Evolutionary conservation across 2,888 invertebrate species (phyloP).

Genomic region (Nysson spinosus): DNA sequence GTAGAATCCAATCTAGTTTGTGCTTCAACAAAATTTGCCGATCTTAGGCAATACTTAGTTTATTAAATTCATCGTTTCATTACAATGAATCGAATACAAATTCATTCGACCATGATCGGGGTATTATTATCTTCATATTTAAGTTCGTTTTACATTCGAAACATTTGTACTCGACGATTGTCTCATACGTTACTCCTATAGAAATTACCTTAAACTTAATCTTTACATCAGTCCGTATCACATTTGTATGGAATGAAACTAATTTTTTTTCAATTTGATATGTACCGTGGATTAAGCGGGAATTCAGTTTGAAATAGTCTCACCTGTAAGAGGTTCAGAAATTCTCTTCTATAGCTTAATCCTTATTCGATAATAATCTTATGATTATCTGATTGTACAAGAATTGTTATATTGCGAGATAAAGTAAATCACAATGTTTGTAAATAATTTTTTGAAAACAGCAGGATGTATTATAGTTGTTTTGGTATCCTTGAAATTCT

Average conservation of each 20-base stretch:
- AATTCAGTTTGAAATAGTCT: conserved; percentile 18
- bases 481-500: conserved; percentile 39
- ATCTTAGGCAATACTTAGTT: conserved; percentile 13
- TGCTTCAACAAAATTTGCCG: conserved; percentile 24
- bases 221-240: conserved; percentile 11
- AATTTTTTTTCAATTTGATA: neutral
- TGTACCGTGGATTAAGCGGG: conserved; percentile 1
- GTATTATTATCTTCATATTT: no score
- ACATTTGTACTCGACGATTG: conserved; percentile 22
- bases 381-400: neutral
- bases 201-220: conserved; percentile 32
- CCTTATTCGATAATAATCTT: neutral
- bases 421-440: neutral
- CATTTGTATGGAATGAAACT: conserved; percentile 1
- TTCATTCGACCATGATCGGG: no score
- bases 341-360: conserved; percentile 11
- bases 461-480: conserved; percentile 1
- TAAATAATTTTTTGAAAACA: neutral
- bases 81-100: no score
- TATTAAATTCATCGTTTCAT: conserved; percentile 21
- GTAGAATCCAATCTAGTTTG: conserved; percentile 41
- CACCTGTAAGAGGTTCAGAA: conserved; percentile 1
- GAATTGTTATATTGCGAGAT: conserved; percentile 10
- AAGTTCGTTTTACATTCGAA: conserved; percentile 22
- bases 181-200: conserved; percentile 30